Evolutionary conservation across 2,113 vertebrate genomes (phyloP).

Genomic region (Melanerpes formicivorus): DNA sequence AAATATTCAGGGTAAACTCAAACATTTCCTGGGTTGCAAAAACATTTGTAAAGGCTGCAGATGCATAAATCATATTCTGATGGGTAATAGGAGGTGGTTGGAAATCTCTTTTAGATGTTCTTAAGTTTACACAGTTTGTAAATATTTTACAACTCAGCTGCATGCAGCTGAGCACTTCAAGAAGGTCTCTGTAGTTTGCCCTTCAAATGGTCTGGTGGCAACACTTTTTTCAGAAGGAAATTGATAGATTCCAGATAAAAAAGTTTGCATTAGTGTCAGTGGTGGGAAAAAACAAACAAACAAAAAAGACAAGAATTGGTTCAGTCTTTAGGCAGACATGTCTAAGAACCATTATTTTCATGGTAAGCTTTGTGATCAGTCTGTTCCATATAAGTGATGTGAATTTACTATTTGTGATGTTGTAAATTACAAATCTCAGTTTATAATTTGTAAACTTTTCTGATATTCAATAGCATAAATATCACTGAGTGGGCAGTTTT

Average conservation of each 20-base stretch:
- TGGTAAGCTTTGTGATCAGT: not conserved
- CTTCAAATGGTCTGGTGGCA: not conserved
- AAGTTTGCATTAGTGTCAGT: not conserved
- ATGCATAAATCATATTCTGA: not conserved
- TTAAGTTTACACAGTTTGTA: not conserved
- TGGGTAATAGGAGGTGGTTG: not conserved
- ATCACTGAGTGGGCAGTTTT: not conserved
- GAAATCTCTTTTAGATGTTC: not conserved
- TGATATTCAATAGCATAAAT: not conserved
- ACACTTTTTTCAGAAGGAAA: not conserved
- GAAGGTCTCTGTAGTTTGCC: not conserved
- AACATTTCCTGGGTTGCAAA: not conserved
- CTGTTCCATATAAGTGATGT: not conserved
- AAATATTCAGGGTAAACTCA: not conserved
- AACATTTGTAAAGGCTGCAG: not conserved
- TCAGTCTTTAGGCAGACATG: not conserved
- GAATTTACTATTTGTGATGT: not conserved
- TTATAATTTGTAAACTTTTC: not conserved
- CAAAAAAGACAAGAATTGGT: not conserved
- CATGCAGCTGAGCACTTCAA: not conserved
- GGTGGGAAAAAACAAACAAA: too few relatives aligned
- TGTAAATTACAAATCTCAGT: not conserved
- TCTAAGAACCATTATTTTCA: not conserved
- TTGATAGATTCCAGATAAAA: not conserved
- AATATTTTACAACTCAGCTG: not conserved